Percentiles rank a stretch among this genome's conserved stretches.
These are phyloP conservation scores for Stictocephala bisonia DNA, from an alignment of 2,888 invertebrate species.

Conservation along the genomic window DNA sequence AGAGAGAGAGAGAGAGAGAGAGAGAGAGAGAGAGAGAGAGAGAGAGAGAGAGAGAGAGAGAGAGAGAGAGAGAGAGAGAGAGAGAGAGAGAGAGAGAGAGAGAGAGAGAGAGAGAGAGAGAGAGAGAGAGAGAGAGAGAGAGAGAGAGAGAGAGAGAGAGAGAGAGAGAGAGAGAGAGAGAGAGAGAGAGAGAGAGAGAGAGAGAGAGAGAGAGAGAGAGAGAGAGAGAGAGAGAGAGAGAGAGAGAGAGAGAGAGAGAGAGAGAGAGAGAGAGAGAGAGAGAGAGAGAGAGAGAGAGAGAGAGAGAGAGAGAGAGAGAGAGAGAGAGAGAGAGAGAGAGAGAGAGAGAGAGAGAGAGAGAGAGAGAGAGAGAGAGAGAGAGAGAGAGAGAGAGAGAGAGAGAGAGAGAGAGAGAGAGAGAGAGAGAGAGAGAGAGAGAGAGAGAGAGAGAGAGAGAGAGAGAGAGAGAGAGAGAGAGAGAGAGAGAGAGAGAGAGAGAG, in stretches of 20 bases:
- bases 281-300: conserved; percentile 4
- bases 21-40: too few relatives aligned
- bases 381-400: not conserved
- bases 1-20: too few relatives aligned
- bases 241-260: conserved; percentile 9
- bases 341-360: not conserved
- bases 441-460: not conserved
- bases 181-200: not conserved
- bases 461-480: not conserved
- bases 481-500: not conserved
- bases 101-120: not conserved
- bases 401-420: not conserved
- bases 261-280: conserved; percentile 1
- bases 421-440: not conserved
- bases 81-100: not conserved
- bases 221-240: conserved; percentile 12
- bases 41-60: too few relatives aligned
- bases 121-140: not conserved
- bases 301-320: not conserved
- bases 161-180: not conserved
- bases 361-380: not conserved
- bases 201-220: not conserved
- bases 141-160: not conserved
- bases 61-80: not conserved
- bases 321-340: not conserved